phyloP scores from a whole-genome alignment of 2,888 invertebrate species.

The Lampropteryx suffumata region DNA sequence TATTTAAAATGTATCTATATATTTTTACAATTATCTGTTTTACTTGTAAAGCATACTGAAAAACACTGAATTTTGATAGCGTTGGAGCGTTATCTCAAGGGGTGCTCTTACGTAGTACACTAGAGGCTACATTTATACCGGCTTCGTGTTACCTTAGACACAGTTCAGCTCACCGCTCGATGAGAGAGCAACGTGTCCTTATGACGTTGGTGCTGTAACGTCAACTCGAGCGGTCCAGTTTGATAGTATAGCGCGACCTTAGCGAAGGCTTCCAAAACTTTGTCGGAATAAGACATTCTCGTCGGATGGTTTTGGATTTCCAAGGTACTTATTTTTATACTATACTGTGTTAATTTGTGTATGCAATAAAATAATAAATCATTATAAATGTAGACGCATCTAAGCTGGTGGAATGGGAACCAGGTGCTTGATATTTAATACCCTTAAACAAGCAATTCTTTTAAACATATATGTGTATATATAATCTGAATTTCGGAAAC shows the following conservation, averaged over 20 bases:
- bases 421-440: too few species aligned
- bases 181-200: constrained; percentile 1
- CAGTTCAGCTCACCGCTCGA: constrained; percentile 10
- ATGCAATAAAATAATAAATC: too few species aligned
- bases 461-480: too few species aligned
- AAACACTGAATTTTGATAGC: constrained; percentile 4
- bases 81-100: constrained; percentile 10
- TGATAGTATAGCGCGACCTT: not conserved
- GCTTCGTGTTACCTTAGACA: not conserved
- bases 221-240: not conserved
- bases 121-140: constrained; percentile 12
- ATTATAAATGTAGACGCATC: too few species aligned
- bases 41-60: not conserved
- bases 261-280: not conserved
- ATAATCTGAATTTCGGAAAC: too few species aligned
- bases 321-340: not conserved
- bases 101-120: constrained; percentile 9
- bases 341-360: too few species aligned
- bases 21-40: too few species aligned
- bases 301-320: not conserved
- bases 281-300: not conserved
- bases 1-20: too few species aligned
- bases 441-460: too few species aligned
- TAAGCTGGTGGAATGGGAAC: too few species aligned
- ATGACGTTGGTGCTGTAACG: not conserved